Evolutionary conservation across 1,140 invertebrate genomes (phyloP).

Genomic region (Bombus cullumanus): DNA sequence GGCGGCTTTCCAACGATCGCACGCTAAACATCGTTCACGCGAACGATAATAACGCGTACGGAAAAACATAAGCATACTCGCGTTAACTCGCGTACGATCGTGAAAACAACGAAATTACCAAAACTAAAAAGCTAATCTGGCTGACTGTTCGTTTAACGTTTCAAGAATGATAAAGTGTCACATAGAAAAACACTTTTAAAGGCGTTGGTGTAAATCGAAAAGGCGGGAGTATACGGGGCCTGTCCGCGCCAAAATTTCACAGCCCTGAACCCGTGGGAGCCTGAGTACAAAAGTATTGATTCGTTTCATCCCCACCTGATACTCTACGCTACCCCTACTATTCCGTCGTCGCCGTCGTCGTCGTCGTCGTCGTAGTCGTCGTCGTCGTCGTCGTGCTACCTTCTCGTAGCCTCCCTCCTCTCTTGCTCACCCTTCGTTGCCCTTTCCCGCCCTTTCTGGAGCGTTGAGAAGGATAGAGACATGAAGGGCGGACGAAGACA

Average conservation of each 20-base stretch:
- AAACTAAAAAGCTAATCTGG: neutral
- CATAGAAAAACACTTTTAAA: neutral
- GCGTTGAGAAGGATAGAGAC: slow-evolving; percentile 26
- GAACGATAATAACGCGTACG: neutral
- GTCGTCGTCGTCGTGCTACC: slow-evolving; percentile 54
- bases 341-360: slow-evolving; percentile 24
- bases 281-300: slow-evolving; percentile 74
- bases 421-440: slow-evolving; percentile 47
- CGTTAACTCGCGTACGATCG: neutral
- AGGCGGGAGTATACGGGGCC: neutral
- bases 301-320: slow-evolving; percentile 53
- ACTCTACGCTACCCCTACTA: slow-evolving; percentile 49
- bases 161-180: too few species aligned
- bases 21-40: neutral
- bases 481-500: neutral
- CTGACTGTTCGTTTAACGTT: neutral
- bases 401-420: slow-evolving; percentile 57
- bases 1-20: neutral
- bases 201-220: neutral
- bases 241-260: slow-evolving; percentile 62
- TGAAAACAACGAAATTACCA: neutral
- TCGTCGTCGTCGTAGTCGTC: slow-evolving; percentile 23
- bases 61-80: too few species aligned
- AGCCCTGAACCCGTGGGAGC: slow-evolving; percentile 68
- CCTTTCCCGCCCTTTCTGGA: slow-evolving; percentile 66